These are phyloP conservation scores for Ceraclea dissimilis DNA, from an alignment of 2,888 invertebrate genomes.

Conservation along the genomic window DNA sequence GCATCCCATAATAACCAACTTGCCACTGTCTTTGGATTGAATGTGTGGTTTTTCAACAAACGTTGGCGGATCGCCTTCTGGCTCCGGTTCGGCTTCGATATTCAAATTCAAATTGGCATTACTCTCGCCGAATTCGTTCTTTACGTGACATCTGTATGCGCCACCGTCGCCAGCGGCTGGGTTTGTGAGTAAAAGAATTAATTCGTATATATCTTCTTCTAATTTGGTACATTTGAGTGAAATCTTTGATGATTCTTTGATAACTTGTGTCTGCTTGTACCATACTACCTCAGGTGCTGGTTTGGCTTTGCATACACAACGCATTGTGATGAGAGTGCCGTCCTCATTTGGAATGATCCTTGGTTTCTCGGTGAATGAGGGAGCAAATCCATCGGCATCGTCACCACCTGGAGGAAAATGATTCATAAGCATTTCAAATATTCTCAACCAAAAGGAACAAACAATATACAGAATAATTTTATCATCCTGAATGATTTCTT, in stretches of 20 bases:
- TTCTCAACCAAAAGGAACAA: no score
- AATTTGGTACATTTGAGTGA: constrained; percentile 68
- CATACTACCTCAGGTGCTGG: constrained; percentile 93
- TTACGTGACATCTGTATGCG: constrained; percentile 79
- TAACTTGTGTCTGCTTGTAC: constrained; percentile 84
- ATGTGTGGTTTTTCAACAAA: constrained; percentile 89
- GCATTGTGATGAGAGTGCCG: constrained; percentile 94
- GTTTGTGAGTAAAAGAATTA: constrained; percentile 57
- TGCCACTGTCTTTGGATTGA: constrained; percentile 74
- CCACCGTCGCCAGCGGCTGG: constrained; percentile 50
- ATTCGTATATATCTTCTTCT: constrained; percentile 81
- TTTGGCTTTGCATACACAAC: constrained; percentile 91
- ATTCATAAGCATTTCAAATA: neutral
- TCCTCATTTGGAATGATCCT: constrained; percentile 97
- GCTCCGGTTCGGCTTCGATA: constrained; percentile 93
- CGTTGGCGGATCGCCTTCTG: constrained; percentile 87
- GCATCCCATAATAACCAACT: constrained; percentile 82
- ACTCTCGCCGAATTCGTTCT: constrained; percentile 93
- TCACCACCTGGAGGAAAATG: constrained; percentile 65
- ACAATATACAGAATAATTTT: neutral
- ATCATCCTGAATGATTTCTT: neutral
- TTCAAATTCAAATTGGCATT: constrained; percentile 95
- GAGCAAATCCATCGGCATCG: constrained; percentile 88
- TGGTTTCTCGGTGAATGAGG: constrained; percentile 97
- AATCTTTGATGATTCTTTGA: constrained; percentile 79